Conservation (phyloP, 2,113 vertebrate species). For the Atlantisia rogersi region DNA sequence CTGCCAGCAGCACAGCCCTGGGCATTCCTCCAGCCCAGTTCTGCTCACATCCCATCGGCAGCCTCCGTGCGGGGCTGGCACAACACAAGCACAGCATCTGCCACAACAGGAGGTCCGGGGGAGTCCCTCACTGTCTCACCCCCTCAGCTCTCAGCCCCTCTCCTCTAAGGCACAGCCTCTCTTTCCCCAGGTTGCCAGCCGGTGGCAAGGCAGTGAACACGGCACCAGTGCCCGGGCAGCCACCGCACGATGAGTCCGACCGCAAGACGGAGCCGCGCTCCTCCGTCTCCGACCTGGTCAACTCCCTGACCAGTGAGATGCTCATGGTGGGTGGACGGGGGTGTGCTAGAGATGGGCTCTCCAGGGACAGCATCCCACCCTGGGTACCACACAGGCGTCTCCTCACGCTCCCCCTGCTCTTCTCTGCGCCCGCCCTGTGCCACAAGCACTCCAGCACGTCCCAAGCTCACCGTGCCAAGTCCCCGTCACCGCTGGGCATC, state of each 20-base stretch:
- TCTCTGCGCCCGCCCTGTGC: accelerated
- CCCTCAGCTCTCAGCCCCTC: neutral
- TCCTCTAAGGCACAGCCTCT: neutral
- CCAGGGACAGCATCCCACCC: accelerated
- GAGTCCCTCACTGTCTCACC: neutral
- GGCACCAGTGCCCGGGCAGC: constrained; percentile 83
- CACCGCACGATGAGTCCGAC: constrained; percentile 85
- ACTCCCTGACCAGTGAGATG: constrained; percentile 98
- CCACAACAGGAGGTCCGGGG: neutral
- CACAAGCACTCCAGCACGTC: neutral
- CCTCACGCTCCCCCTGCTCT: accelerated
- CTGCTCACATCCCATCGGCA: neutral
- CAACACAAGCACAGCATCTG: neutral
- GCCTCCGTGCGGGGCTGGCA: accelerated
- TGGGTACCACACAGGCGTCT: accelerated
- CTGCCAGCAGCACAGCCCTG: accelerated
- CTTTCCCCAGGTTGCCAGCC: constrained; percentile 79
- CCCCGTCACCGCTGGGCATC: neutral
- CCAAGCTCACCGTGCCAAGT: neutral
- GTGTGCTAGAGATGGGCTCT: accelerated
- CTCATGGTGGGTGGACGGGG: constrained; percentile 87
- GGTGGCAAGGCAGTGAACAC: constrained; percentile 86
- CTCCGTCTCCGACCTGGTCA: constrained; percentile 94
- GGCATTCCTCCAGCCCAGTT: neutral
- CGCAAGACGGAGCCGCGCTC: constrained; percentile 88